Evolutionary conservation across 2,888 invertebrate species (phyloP), one percentile per base, ranked within the genome.

Genomic region (Boloria selene): DNA sequence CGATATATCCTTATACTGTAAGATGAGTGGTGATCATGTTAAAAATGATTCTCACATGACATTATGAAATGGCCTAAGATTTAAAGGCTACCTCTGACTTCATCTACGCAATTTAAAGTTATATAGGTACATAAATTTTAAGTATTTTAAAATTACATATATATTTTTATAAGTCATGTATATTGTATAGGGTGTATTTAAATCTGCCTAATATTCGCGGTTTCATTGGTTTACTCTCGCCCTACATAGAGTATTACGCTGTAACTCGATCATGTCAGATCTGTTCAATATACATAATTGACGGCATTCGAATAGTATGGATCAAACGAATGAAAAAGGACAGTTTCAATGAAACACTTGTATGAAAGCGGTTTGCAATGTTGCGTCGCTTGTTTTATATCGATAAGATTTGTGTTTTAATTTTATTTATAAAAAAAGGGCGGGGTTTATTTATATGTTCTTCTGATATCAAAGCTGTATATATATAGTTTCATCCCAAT

Each of bases 241-340:
- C 16, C 47, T 31, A 58, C 16, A 47, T 22, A 58, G 44, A 45
- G 47, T 18, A 16, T 51, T 50, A 64, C 22, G 31, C 17, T 50
- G 42, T 51, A 61, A 68, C 61, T 61, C 65, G 47, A 68, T 64
- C 22, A 47, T 53, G 65, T 65, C 68, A 65, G 65, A 56, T 62
- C 59, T 54, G 61, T 51, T 17, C 54, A 17, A 45, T 44, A 55
- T n/a, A n/a, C n/a, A n/a, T 62, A 62, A 64, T 67, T 64, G 67
- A 63, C 63, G 47, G 38, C 53, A n/a, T n/a, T 49, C 61, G 67
- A 50, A 55, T 55, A 31, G 55, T 44, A 17, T n/a, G 55, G 55
- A 55, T 55, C 42, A 59, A 61, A 53, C 17, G 54, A 62, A 65
- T 65, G 65, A 59, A 65, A 54, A 68, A 45, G 31, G 60, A 59